Base-by-base conservation (phyloP, 2,797 vertebrate genomes). In the Propithecus deckenii region DNA sequence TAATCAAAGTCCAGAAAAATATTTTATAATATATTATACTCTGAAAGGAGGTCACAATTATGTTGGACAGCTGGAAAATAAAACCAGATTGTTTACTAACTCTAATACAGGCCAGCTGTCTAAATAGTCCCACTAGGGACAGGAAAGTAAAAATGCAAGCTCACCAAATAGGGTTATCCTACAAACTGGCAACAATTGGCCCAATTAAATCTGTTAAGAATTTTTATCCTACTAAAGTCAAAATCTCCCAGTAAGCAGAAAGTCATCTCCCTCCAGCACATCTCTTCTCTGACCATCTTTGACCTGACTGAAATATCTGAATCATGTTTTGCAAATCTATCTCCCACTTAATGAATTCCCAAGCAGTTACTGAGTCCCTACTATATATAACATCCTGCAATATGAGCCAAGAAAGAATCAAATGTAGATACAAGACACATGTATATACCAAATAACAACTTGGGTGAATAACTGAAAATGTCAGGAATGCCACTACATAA, bases 51-150 rank as follows among this genome's bases (percentile, higher is more conserved):
- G 84, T 97, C 85, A 97, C 30, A 43, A 25, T 86, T 69, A 30
- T 96, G 89, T 95, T 98, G 84, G 80, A 91, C 89, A 97, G 71
- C 91, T 90, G 91, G 97, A 78, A 67, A 79, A 96, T 83, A 74
- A 95, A 96, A 89, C 67, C 55, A 96, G 89, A 94, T 57, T 93
- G 46, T 95, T 94, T 78, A 72, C 55, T 78, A 71, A 67, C 75
- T 94, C 67, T 67, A 59, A 74, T 48, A 92, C 0, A 14, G 9
- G 75, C 65, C 84, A 94, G 55, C 93, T 94, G 61, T 90, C 91
- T 86, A 93, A 96, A 97, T 12, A 97, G 63, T 61, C 46, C 43
- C 72, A 43, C 17, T 1, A 86, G 86, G 72, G 46, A 22, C 17
- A 85, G 67, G 12, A 74, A 57, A 79, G 28, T 63, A n/a, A 94